These are phyloP conservation scores for Escarpia spicata DNA, from an alignment of 2,888 invertebrate genomes.

Conservation along the genomic window DNA sequence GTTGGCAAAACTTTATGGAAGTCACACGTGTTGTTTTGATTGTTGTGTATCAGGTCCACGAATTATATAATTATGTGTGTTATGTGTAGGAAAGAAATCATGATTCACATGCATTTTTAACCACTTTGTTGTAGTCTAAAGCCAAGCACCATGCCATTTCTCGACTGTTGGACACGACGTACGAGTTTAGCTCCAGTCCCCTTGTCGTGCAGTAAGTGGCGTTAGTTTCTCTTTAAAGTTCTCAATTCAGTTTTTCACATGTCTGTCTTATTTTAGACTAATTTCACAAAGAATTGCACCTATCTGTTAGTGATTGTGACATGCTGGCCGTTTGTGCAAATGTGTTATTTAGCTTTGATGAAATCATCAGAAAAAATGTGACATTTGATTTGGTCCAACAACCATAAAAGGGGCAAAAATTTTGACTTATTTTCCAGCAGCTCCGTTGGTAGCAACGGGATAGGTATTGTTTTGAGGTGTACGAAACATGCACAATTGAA, in stretches of 20 bases:
- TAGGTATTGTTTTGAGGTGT: neutral
- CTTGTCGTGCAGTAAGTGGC: slow-evolving; percentile 86
- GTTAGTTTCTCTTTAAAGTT: neutral
- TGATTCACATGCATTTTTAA: neutral
- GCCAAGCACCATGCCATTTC: slow-evolving; percentile 97
- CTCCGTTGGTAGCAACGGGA: neutral
- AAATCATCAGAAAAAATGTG: neutral
- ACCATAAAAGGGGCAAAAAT: too few species aligned
- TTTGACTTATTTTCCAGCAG: too few species aligned
- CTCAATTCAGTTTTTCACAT: too few species aligned
- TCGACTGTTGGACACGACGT: slow-evolving; percentile 79
- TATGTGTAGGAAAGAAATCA: neutral
- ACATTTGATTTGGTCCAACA: too few species aligned
- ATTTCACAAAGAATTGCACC: too few species aligned
- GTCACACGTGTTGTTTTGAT: too few species aligned
- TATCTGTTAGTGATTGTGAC: neutral
- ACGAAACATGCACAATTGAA: neutral
- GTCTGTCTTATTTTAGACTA: too few species aligned
- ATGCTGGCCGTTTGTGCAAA: neutral
- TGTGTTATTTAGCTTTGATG: neutral
- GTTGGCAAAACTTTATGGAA: too few species aligned
- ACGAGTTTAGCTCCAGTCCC: slow-evolving; percentile 82
- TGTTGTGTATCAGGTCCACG: too few species aligned
- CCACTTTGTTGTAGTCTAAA: slow-evolving; percentile 73
- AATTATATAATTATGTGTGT: too few species aligned